Evolutionary conservation across 2,888 invertebrate genomes (phyloP).

Genomic region (Megastigmus dorsalis): DNA sequence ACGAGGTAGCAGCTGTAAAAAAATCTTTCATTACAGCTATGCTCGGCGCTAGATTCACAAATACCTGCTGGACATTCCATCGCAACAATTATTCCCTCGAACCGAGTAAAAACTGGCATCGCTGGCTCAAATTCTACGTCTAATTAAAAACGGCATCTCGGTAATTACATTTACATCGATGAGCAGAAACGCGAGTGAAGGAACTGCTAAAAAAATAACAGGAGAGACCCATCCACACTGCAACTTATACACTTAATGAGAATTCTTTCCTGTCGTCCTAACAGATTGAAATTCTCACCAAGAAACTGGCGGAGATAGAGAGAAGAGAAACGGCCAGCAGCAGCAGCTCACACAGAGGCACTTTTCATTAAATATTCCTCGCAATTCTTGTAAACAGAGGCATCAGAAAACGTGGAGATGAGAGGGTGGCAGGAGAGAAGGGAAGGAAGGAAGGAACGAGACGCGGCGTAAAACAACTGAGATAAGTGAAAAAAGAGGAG

Average conservation of each 20-base stretch:
- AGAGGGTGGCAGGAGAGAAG: too few relatives aligned
- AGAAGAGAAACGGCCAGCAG: too few relatives aligned
- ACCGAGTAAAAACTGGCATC: too few relatives aligned
- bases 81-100: too few relatives aligned
- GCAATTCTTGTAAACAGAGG: slow-evolving; percentile 15
- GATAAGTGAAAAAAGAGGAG: slow-evolving; percentile 14
- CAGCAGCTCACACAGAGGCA: slow-evolving; percentile 5
- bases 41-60: too few relatives aligned
- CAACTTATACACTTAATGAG: slow-evolving; percentile 48
- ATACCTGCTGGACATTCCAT: too few relatives aligned
- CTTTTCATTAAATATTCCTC: slow-evolving; percentile 54
- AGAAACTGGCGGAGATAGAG: background rate
- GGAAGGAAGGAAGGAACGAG: too few relatives aligned
- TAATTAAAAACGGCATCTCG: slow-evolving; percentile 41
- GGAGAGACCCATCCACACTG: background rate
- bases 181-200: background rate
- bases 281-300: slow-evolving; percentile 50
- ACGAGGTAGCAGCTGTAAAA: too few relatives aligned
- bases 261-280: slow-evolving; percentile 43
- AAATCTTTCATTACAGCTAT: too few relatives aligned
- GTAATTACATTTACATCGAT: slow-evolving; percentile 34
- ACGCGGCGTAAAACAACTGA: slow-evolving; percentile 37
- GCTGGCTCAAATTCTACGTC: too few relatives aligned
- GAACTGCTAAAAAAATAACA: too few relatives aligned
- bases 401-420: slow-evolving; percentile 18